A percentile compares a stretch with the other conserved stretches of the same genome.
These are phyloP conservation scores for Cryptocheilus praepositus DNA, from an alignment of 2,888 invertebrate genomes.

Conservation along the genomic window DNA sequence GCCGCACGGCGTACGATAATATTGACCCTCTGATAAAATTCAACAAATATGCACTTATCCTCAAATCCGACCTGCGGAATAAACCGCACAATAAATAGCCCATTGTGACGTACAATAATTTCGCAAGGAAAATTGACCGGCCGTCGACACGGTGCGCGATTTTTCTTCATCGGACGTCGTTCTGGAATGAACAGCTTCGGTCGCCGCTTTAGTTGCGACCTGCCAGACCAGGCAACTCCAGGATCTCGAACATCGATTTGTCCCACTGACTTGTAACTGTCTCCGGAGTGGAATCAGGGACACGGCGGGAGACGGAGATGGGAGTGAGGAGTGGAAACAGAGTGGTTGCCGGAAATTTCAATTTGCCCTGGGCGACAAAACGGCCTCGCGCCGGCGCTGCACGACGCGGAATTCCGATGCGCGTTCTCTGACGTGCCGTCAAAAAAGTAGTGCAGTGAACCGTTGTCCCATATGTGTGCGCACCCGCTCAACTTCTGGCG, in stretches of 20 bases:
- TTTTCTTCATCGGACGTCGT: background rate
- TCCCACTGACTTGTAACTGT: constrained; percentile 44
- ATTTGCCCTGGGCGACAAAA: constrained; percentile 51
- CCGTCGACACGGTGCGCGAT: no score
- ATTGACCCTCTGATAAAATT: no score
- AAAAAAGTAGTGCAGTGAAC: background rate
- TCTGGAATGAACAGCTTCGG: background rate
- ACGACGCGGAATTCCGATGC: constrained; percentile 36
- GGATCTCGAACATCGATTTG: constrained; percentile 46
- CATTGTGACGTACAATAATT: no score
- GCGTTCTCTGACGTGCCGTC: constrained; percentile 25
- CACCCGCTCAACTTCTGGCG: no score
- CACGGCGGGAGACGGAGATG: constrained; percentile 18
- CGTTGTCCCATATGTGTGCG: no score
- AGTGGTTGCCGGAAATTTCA: constrained; percentile 48
- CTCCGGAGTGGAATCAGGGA: constrained; percentile 24
- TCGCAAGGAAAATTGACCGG: no score
- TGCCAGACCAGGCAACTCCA: constrained; percentile 6
- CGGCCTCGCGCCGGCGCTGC: constrained; percentile 23
- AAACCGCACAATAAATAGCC: no score
- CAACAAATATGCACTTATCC: no score
- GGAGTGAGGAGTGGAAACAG: constrained; percentile 19
- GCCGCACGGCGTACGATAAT: no score
- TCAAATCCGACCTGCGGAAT: no score
- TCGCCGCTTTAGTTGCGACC: background rate